phyloP scores from a whole-genome alignment of 2,113 vertebrate species.

The Epinephelus cyanopodus region DNA sequence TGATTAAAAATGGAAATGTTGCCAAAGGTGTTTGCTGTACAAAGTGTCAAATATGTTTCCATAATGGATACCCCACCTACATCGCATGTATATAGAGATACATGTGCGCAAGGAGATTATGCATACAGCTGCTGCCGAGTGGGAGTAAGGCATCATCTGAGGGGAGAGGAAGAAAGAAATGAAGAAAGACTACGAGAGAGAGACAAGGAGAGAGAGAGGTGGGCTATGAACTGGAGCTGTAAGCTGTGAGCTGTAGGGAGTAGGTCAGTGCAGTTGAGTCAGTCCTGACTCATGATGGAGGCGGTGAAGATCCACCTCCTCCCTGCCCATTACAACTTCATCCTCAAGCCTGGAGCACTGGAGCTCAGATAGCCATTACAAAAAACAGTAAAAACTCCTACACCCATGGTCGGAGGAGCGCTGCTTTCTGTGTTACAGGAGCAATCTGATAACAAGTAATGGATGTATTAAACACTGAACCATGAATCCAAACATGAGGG shows the following conservation, averaged over 20 bases:
- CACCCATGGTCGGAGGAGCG: conserved; percentile 36
- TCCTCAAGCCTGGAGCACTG: conserved; percentile 60
- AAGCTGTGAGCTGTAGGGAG: conserved; percentile 79
- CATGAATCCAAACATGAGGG: background rate
- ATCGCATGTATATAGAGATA: conserved; percentile 40
- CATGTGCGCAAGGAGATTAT: conserved; percentile 58
- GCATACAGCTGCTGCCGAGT: conserved; percentile 76
- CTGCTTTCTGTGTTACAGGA: conserved; percentile 21
- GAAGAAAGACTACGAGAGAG: conserved; percentile 37
- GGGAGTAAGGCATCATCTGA: conserved; percentile 70
- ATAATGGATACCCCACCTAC: conserved; percentile 66
- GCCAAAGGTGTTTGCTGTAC: conserved; percentile 42
- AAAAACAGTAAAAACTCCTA: conserved; percentile 57
- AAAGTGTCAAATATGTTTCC: conserved; percentile 55
- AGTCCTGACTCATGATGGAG: conserved; percentile 79
- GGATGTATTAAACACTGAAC: conserved; percentile 1
- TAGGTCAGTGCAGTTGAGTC: conserved; percentile 80
- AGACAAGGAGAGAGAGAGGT: conserved; percentile 29
- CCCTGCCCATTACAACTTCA: conserved; percentile 72
- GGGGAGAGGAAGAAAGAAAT: conserved; percentile 52
- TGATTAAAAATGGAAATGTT: conserved; percentile 50
- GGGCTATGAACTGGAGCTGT: conserved; percentile 55
- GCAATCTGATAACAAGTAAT: conserved; percentile 23
- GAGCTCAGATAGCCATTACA: conserved; percentile 57
- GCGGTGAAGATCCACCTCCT: conserved; percentile 80